Evolutionary conservation across 2,797 vertebrate species (phyloP).

Genomic region (Alcedo quadribrachys): DNA sequence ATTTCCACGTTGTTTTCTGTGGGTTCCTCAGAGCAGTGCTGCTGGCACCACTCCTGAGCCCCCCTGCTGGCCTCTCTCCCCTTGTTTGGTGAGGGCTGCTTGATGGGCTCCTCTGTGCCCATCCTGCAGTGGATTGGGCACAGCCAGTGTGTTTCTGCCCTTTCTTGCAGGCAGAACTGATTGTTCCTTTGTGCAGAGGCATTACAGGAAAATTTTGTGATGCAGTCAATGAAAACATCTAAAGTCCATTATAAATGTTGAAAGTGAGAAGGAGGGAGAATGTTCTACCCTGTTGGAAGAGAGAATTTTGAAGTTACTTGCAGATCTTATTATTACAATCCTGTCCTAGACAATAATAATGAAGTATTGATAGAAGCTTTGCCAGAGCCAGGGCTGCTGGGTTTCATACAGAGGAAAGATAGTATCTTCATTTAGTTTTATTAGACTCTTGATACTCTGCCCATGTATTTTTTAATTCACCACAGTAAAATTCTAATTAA

Average conservation of each 20-base stretch:
- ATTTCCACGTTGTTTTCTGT: neutral
- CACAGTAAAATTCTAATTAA: constrained; percentile 71
- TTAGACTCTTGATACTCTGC: constrained; percentile 61
- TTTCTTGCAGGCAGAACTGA: neutral
- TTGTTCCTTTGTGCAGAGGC: neutral
- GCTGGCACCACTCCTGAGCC: neutral
- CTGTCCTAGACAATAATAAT: constrained; percentile 54
- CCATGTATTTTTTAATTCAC: constrained; percentile 71
- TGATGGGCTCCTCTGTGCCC: neutral
- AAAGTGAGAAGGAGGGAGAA: neutral
- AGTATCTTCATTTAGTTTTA: constrained; percentile 69
- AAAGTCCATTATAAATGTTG: neutral
- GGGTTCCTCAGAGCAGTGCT: neutral
- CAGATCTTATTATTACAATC: constrained; percentile 45
- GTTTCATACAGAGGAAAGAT: constrained; percentile 45
- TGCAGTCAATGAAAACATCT: neutral
- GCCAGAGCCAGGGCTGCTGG: constrained; percentile 58
- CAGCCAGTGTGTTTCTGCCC: neutral
- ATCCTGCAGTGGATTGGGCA: neutral
- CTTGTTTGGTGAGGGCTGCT: neutral
- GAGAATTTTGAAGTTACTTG: constrained; percentile 37
- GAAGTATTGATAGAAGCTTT: constrained; percentile 53
- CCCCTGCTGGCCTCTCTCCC: neutral
- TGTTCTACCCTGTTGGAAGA: constrained; percentile 29
- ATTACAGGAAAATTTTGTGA: neutral